Evolutionary conservation across 2,888 invertebrate genomes (phyloP), one percentile per base, ranked within the genome.

Genomic region (Trimorus sp.): DNA sequence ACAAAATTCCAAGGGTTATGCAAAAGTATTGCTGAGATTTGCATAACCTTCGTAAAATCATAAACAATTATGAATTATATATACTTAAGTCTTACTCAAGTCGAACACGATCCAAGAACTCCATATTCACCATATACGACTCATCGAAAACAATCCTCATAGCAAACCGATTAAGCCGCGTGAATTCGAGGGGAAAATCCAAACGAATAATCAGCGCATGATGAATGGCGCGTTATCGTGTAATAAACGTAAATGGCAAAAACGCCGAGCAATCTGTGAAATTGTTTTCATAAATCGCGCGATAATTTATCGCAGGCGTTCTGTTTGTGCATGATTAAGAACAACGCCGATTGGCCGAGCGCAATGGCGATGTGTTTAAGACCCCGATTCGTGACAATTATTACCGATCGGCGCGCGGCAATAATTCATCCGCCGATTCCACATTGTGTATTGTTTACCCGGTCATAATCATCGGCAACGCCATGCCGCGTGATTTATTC

Each of bases 321-420:
- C 62, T 53, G 38, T 66, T 65, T 74, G 79, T 63, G 59, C 65
- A 65, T 70, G 79, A 70, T 73, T 71, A 78, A 78, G 65, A 71
- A 45, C 15, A 42, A 70, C 48, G 58, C 38, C 37, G 68, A 74
- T 80, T 26, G 26, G 26, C 26, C 26, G 26, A 26, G 26, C 75
- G 62, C 70, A 65, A 80, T 79, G 62, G 60, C 58, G 75, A 75
- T 80, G 66, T 62, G 75, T 70, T 75, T 54, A 65, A 65, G 69
- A 59, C 70, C 40, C 59, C 26, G 66, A 70, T 75, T 80, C 75
- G 80, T 75, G 80, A 80, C 80, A 80, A 80, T 80, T 80, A 80
- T 80, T 70, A 65, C 58, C 54, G 66, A 75, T 71, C 70, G 40
- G 14, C 37, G 59, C 38, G 38, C 40, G 42, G 74, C 54, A 69